Evolutionary conservation across 2,888 invertebrate species (phyloP).

Genomic region (Calephelis perditalis): DNA sequence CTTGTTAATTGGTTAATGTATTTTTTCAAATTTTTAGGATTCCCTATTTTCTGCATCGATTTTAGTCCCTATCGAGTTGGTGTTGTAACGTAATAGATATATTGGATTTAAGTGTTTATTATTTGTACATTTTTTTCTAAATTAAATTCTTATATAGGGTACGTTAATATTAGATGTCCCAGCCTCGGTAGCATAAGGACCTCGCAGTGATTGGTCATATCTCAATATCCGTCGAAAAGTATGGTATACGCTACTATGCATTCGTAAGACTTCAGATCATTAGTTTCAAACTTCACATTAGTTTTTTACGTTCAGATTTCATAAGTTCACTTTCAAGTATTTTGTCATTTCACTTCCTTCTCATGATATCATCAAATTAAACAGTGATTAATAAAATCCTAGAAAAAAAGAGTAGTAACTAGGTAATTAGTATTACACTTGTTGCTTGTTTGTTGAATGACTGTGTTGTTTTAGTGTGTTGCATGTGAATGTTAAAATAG

Average conservation of each 20-base stretch:
- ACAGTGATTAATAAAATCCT: conserved; percentile 15
- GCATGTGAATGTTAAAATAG: conserved; percentile 54
- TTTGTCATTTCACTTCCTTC: conserved; percentile 14
- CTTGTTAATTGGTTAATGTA: conserved; percentile 57
- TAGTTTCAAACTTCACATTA: conserved; percentile 18
- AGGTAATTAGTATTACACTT: conserved; percentile 24
- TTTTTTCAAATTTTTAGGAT: conserved; percentile 55
- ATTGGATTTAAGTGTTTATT: conserved; percentile 51
- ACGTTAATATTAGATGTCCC: conserved; percentile 64
- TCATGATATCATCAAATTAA: conserved; percentile 15
- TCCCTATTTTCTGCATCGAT: conserved; percentile 68
- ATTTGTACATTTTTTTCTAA: conserved; percentile 56
- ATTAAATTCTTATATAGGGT: conserved; percentile 60
- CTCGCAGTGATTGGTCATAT: conserved; percentile 59
- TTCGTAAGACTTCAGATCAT: conserved; percentile 28
- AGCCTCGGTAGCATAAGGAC: conserved; percentile 68
- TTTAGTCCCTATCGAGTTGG: conserved; percentile 70
- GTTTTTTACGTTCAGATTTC: background rate
- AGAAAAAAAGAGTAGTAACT: conserved; percentile 19
- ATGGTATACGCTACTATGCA: conserved; percentile 51
- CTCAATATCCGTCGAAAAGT: conserved; percentile 52
- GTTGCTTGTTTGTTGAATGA: conserved; percentile 29
- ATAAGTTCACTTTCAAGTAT: conserved; percentile 11
- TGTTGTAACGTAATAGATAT: conserved; percentile 68
- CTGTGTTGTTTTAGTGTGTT: conserved; percentile 38